Evolutionary conservation across 2,797 vertebrate genomes (phyloP), one percentile per base, ranked within the genome.

Genomic region (Megaceryle alcyon): DNA sequence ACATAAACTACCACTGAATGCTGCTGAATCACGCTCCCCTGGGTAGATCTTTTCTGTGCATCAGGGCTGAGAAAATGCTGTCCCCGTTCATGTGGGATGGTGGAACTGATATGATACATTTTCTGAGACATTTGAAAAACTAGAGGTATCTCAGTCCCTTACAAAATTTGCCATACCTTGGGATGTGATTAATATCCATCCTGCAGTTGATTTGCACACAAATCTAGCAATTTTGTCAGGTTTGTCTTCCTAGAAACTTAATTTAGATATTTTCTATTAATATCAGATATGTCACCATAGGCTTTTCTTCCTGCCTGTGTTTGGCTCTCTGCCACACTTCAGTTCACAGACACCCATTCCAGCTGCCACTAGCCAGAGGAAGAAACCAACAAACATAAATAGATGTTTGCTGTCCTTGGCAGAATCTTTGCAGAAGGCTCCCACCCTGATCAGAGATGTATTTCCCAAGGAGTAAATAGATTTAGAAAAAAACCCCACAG

Each of bases 251-350:
- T 82, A 71, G 68, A 88, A 95, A 95, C 83, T 84, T 90, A 94
- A 96, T 97, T 96, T 92, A 75, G 81, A 85, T 33, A 56, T 96
- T 95, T 97, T 89, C 71, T 96, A 93, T 95, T 96, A 92, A 95
- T 96, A 73, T 75, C 88, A 82, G 90, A 82, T 93, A 82, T 78
- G 87, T 80, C 49, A 80, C 28, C 23, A 18, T 54, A n/a, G 82
- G 69, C 61, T 93, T 89, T 86, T 89, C 79, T 81, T 94, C 88
- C 69, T 69, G 64, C n/a, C 60, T 69, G 35, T 46, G 16, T 83
- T 92, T 96, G 96, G 95, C 94, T 88, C 51, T 39, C 64, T 93
- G 92, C 91, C 94, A 91, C 26, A 3, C 13, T 75, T 80, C 46
- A 26, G 31, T 60, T 85, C 65, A 66, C 92, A 94, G 90, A 35